Base-by-base conservation (phyloP, 2,888 invertebrate genomes). In the Reticulitermes lucifugus region DNA sequence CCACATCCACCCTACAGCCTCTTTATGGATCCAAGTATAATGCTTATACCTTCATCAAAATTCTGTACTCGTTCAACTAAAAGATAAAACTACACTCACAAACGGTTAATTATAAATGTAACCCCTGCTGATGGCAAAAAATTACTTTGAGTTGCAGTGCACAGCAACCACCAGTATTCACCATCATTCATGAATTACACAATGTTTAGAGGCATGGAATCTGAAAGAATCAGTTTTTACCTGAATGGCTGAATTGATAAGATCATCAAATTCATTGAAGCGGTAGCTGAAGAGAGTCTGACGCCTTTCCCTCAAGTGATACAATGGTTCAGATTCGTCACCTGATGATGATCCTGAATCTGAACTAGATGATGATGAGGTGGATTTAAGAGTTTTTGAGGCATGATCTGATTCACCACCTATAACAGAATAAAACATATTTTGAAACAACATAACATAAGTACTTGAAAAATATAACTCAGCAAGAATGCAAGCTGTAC, bases 241-340 rank as follows among this genome's bases (percentile, higher is more conserved):
- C 91, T 95, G 94, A 88, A 97, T 95, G 18, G 99, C 99, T 71
- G 97, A 97, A 90, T 97, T 96, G 88, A 99, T 99, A 90, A 99
- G 94, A 55, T 98, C 96, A 90, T 99, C 99, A 91, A 97, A 99
- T 90, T 99, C 98, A 90, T 97, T 96, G 88, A 98, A 96, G 87
- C 96, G 94, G 89, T 96, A 96, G 90, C 96, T 97, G 85, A 97
- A 95, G 41, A 90, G 88, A 88, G 96, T 94, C 89, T 95, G 95
- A 0, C 95, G 92, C 29, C 98, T 93, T 88, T 96, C 95, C 29
- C 98, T 93, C 88, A 98, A 91, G 86, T 98, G 95, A 91, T 97
- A 97, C 88, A 97, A 96, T 21, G 96, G 97, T 88, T 95, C 95
- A 85, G 95, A 94, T 83, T 93, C 93, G 43, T 94, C 94, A 60